These are phyloP conservation scores for Stenolophus ochropezus DNA, from an alignment of 2,888 invertebrate genomes.

Conservation along the genomic window DNA sequence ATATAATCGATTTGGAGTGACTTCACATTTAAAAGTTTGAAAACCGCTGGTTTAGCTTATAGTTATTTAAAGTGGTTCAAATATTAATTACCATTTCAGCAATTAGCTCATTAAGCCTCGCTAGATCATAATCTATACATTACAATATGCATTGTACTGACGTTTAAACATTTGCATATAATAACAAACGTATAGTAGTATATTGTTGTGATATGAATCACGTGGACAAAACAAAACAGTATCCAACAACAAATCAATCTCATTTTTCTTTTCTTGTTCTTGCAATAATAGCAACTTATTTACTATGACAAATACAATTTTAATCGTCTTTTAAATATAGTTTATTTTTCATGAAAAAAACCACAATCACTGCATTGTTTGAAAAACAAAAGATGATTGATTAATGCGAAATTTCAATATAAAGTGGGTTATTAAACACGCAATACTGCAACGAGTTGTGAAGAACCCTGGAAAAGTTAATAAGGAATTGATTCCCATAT, in stretches of 20 bases:
- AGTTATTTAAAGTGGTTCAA: no score
- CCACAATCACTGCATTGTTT: neutral
- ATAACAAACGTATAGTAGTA: neutral
- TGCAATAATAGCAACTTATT: neutral
- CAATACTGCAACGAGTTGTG: neutral
- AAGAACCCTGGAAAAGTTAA: slow-evolving; percentile 24
- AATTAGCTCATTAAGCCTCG: no score
- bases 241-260: neutral
- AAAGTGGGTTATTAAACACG: neutral
- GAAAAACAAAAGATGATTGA: neutral
- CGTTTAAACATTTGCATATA: neutral
- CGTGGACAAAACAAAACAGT: neutral
- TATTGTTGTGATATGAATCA: neutral
- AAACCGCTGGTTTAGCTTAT: no score
- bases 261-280: neutral
- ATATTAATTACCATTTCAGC: no score
- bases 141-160: no score
- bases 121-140: no score
- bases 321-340: neutral
- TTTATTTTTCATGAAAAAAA: neutral
- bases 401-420: neutral
- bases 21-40: no score
- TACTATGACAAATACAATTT: neutral
- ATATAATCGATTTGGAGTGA: no score
- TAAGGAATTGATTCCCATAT: slow-evolving; percentile 49